Base-by-base conservation (phyloP, 1,140 invertebrate genomes). In the Hylaeus volcanicus region DNA sequence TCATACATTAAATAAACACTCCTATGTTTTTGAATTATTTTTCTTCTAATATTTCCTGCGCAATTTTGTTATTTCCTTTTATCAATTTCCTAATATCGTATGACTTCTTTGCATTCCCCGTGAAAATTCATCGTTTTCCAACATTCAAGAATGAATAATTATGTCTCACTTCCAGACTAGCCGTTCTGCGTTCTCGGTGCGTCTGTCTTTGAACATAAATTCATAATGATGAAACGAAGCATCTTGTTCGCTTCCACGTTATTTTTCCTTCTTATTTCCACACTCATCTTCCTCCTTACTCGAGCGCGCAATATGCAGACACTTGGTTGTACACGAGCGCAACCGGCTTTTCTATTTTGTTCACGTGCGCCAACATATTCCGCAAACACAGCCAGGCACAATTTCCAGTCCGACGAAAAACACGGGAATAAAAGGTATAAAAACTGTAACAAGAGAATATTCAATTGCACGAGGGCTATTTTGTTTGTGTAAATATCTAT, bases 381-480 rank as follows among this genome's bases (percentile, higher is more conserved):
- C 14, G 14, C 26, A 60, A 48, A 76, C 64, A 48, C 15, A 43
- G 12, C 26, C 26, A 3, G 11, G 53, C 41, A 12, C 43, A n/a
- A 51, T 60, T 68, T 69, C 39, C 65, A 26, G 2, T 60, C 14
- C 37, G 51, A 76, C 39, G 56, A 26, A n/a, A 70, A 61, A 70
- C 64, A 51, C 11, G 11, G 8, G 45, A 61, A 69, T 41, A 77
- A 70, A 77, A n/a, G 41, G 45, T 51, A 61, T 61, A n/a, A 77
- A 26, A 77, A 71, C 37, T 39, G 14, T 70, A 60, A 70, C 74
- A 51, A 9, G 66, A 15, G 66, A 51, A 61, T 61, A 69, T 60
- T 48, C 14, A 60, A 76, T 76, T 48, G 48, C 72, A 5, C 65
- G 6, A 41, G 37, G 1, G 12, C 15, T 39, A 9, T 70, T 56